Evolutionary conservation across 2,113 vertebrate genomes (phyloP), one percentile per base, ranked within the genome.

Genomic region (Salvelinus fontinalis): DNA sequence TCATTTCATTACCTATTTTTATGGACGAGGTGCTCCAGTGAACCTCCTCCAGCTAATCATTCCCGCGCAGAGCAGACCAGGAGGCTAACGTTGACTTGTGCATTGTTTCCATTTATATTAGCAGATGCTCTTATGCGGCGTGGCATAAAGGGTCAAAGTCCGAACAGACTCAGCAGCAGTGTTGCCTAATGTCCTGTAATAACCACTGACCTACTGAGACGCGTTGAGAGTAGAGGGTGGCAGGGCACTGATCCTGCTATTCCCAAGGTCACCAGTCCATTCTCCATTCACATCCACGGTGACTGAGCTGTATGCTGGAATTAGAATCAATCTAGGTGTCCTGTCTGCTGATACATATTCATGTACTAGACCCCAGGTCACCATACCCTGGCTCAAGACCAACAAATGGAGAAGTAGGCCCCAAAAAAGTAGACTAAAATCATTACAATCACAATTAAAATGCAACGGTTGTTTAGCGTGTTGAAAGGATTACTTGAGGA

Each of bases 321-420:
- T 68, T 68, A 20, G 26, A 34, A 8, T 60, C 51, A 0, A 31
- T 34, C 31, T 1, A 59, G 29, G 14, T 59, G 14, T 51, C 14
- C 49, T 51, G 11, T 54, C 39, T 44, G 67, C 29, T 76, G 14
- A 62, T 76, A 26, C 68, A 48, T 70, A 70, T 76, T 76, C 13
- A 76, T 29, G 27, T 54, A 16, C 3, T 16, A 16, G 3, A 54
- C 14, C 49, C 49, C 14, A 16, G 49, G 3, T 54, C 8, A 9
- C 39, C 7, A 44, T 44, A 44, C 9, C 7, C 39, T 44, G 9
- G 39, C 39, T 44, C 39, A 44, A 44, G 8, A 9, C 39, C 39
- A 31, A 44, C 9, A 8, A 9, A 9, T 44, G 8, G 8, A 9
- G 9, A 9, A 9, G 39, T 44, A 44, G 34, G 39, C 39, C 8